Conservation (phyloP, 2,888 invertebrate species). For the Chrysomela aeneicollis region DNA sequence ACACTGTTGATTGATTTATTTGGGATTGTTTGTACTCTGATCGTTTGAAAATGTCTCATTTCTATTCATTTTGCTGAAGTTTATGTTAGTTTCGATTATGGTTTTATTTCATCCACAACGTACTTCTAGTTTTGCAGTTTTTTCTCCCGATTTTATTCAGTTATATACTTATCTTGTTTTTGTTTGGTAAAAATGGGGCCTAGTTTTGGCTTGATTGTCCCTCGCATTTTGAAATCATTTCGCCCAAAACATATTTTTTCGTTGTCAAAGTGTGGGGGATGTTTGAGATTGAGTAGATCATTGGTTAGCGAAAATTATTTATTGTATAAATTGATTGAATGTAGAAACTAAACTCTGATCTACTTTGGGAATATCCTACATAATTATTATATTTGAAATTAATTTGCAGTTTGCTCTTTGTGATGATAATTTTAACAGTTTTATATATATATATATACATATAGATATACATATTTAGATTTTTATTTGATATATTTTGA, state of each 20-base stretch:
- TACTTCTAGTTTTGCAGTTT: slow-evolving; percentile 42
- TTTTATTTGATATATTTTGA: slow-evolving; percentile 51
- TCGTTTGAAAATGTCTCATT: neutral
- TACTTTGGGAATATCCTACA: slow-evolving; percentile 31
- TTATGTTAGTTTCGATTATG: slow-evolving; percentile 37
- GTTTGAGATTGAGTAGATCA: slow-evolving; percentile 26
- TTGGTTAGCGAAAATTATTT: slow-evolving; percentile 32
- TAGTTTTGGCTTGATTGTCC: slow-evolving; percentile 8
- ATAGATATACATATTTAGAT: slow-evolving; percentile 48
- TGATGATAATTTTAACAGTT: slow-evolving; percentile 56
- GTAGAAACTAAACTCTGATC: slow-evolving; percentile 30
- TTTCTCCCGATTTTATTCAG: slow-evolving; percentile 30
- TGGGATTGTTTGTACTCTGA: neutral
- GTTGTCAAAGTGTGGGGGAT: slow-evolving; percentile 10
- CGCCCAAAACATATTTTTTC: slow-evolving; percentile 11
- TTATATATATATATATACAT: slow-evolving; percentile 51
- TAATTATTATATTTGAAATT: slow-evolving; percentile 44
- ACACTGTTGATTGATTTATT: neutral
- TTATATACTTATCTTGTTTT: slow-evolving; percentile 10
- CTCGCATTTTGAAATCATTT: slow-evolving; percentile 8
- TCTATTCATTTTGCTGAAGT: slow-evolving; percentile 13
- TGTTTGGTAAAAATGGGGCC: slow-evolving; percentile 10
- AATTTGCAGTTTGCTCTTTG: slow-evolving; percentile 55
- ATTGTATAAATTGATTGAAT: slow-evolving; percentile 37
- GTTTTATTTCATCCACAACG: slow-evolving; percentile 43